These are phyloP conservation scores for Lytechinus pictus DNA, from an alignment of 35 echinoderm and acorn worm genomes.

Conservation along the genomic window DNA sequence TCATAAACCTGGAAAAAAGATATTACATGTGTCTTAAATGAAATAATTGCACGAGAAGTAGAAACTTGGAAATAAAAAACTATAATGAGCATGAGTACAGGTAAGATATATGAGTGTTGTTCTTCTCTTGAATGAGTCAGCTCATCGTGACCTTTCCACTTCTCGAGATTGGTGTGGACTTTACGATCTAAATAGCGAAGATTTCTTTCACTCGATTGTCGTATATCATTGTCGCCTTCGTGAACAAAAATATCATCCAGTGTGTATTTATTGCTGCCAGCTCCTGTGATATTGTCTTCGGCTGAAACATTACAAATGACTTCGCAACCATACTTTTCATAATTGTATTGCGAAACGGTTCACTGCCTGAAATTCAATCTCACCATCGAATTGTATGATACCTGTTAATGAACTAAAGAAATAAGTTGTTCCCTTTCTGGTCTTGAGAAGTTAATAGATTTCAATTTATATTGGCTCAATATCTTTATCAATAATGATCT, in stretches of 20 bases:
- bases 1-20: too few relatives aligned
- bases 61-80: too few relatives aligned
- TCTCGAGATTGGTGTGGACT: not conserved
- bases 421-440: too few relatives aligned
- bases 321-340: not conserved
- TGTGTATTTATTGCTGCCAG: not conserved
- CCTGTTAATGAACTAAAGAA: too few relatives aligned
- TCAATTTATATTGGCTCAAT: too few relatives aligned
- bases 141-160: not conserved
- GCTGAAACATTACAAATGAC: not conserved
- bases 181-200: not conserved
- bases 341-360: not conserved
- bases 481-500: too few relatives aligned
- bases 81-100: too few relatives aligned
- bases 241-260: not conserved
- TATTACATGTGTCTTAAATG: too few relatives aligned
- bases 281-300: not conserved
- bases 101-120: not conserved
- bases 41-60: too few relatives aligned
- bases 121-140: not conserved
- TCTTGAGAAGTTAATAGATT: too few relatives aligned
- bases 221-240: not conserved
- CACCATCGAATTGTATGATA: not conserved
- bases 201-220: not conserved
- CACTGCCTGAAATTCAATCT: not conserved